Base-by-base conservation (phyloP, 2,888 invertebrate genomes). In the Eustalomyia histrio region DNA sequence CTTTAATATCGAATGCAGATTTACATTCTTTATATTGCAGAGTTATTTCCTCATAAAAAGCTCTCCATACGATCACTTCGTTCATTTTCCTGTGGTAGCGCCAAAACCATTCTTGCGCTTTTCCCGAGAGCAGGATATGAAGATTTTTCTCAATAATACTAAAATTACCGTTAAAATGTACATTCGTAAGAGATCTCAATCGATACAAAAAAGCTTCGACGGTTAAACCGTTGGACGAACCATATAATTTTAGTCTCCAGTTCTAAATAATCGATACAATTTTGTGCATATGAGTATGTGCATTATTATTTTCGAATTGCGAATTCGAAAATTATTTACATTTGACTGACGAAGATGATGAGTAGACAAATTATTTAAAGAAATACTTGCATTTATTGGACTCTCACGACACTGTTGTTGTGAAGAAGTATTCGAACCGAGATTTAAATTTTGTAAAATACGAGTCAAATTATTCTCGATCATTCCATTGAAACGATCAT, bases 161-260 rank as follows among this genome's bases (percentile, higher is more conserved):
- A n/a, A n/a, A n/a, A n/a, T n/a, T n/a, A n/a, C n/a, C n/a, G n/a
- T n/a, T n/a, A n/a, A n/a, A n/a, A n/a, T n/a, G n/a, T n/a, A n/a
- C n/a, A n/a, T n/a, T n/a, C n/a, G n/a, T n/a, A n/a, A n/a, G n/a
- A n/a, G n/a, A n/a, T n/a, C n/a, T 75, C 33, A 75, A 71, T 9
- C 76, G 9, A 43, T 76, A 80, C 2, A 80, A 17, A 60, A 80
- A 80, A 57, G 75, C 80, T 21, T 76, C 76, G 0, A 68, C 76
- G 1, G 16, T 71, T 5, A 73, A 33, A 29, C 29, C 58, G 6
- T 2, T 52, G 12, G 55, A 53, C 1, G 76, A 80, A 2, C 75
- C 76, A 60, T 60, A 61, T 12, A 79, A 74, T 29, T 74, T 68
- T 0, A 68, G 18, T 24, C 4, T 47, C n/a, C 12, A 47, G 12